Evolutionary conservation across 1,140 invertebrate genomes (phyloP).

Genomic region (Cotesia chilonis): DNA sequence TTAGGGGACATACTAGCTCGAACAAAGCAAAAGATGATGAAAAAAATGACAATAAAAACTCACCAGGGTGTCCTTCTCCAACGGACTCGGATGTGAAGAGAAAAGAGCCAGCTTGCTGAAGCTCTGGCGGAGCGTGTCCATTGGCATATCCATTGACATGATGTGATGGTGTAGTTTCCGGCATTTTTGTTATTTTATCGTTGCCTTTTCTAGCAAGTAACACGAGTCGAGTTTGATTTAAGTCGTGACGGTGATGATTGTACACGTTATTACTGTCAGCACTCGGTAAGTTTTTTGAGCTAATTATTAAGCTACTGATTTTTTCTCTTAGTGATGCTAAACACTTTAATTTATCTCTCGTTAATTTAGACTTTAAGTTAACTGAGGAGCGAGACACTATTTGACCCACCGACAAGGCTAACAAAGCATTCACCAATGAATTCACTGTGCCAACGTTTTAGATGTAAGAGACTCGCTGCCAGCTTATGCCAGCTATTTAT

Average conservation of each 20-base stretch:
- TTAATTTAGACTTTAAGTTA: constrained; percentile 51
- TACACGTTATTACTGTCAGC: neutral
- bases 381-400: constrained; percentile 46
- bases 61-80: constrained; percentile 97
- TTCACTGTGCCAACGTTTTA: constrained; percentile 54
- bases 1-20: neutral
- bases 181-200: constrained; percentile 66
- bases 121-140: constrained; percentile 76
- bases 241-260: neutral
- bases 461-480: constrained; percentile 58
- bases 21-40: neutral
- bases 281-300: neutral
- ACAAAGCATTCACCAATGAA: constrained; percentile 39
- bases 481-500: constrained; percentile 52
- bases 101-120: constrained; percentile 87
- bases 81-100: constrained; percentile 99
- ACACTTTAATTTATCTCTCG: constrained; percentile 6
- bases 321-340: neutral
- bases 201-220: constrained; percentile 15
- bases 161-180: constrained; percentile 75
- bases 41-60: constrained; percentile 34
- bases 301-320: neutral
- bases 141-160: constrained; percentile 79
- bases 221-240: constrained; percentile 55
- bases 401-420: constrained; percentile 46